phyloP scores from a whole-genome alignment of 2,113 vertebrate species.

The Actinemys pallida region DNA sequence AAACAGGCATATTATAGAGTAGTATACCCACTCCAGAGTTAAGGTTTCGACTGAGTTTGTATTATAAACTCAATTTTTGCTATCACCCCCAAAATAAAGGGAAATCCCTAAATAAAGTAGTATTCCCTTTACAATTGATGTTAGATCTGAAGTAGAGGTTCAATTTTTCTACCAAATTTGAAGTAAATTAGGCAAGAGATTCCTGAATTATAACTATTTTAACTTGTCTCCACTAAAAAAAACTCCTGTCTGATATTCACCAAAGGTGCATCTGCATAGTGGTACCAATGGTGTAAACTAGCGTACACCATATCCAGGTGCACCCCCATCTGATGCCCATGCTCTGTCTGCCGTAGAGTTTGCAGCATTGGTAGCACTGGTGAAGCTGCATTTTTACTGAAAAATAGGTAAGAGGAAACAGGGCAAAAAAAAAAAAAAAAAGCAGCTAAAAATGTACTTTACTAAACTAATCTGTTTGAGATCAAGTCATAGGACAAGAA shows the following conservation, averaged over 20 bases:
- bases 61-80: background rate
- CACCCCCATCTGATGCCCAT: background rate
- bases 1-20: background rate
- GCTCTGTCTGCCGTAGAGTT: background rate
- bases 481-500: background rate
- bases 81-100: background rate
- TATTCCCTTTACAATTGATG: background rate
- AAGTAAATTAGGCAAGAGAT: background rate
- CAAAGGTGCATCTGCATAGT: too few relatives aligned
- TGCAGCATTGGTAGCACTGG: background rate
- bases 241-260: too few relatives aligned
- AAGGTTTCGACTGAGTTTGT: background rate
- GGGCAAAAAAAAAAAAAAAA: too few relatives aligned
- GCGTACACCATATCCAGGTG: too few relatives aligned
- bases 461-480: background rate
- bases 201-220: background rate
- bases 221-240: too few relatives aligned
- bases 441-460: background rate
- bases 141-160: background rate
- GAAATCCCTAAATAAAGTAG: background rate
- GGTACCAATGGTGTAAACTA: too few relatives aligned
- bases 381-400: background rate
- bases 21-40: background rate
- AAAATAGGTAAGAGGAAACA: background rate
- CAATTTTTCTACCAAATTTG: background rate